Evolutionary conservation across 2,888 invertebrate species (phyloP).

Genomic region (Apamea anceps): DNA sequence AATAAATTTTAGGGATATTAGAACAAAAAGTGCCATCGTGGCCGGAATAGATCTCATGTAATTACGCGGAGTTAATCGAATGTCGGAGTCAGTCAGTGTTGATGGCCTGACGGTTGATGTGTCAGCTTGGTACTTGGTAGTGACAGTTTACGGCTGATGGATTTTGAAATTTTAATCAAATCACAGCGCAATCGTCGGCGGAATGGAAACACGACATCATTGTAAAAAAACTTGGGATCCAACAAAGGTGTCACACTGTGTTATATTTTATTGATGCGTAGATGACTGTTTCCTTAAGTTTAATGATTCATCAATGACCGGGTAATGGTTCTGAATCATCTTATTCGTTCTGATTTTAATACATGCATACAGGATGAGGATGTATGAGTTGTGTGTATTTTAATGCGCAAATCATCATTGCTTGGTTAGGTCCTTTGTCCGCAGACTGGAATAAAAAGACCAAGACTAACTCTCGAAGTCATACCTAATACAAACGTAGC

Average conservation of each 20-base stretch:
- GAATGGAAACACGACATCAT: background rate
- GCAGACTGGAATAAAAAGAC: slow-evolving; percentile 7
- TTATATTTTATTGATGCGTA: slow-evolving; percentile 39
- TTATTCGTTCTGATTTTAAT: slow-evolving; percentile 39
- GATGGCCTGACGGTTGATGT: slow-evolving; percentile 43
- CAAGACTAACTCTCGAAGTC: background rate
- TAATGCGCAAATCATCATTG: slow-evolving; percentile 17
- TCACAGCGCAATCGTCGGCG: slow-evolving; percentile 1
- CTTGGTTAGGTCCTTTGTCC: slow-evolving; percentile 2
- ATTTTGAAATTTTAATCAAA: slow-evolving; percentile 32
- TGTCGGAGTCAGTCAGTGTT: slow-evolving; percentile 48
- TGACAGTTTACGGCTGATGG: slow-evolving; percentile 10
- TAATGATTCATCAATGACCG: slow-evolving; percentile 61
- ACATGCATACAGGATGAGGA: slow-evolving; percentile 7
- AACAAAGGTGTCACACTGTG: slow-evolving; percentile 8
- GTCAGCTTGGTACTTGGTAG: background rate
- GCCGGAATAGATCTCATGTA: slow-evolving; percentile 39
- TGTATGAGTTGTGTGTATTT: slow-evolving; percentile 1
- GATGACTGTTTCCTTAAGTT: slow-evolving; percentile 43
- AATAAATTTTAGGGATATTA: slow-evolving; percentile 41
- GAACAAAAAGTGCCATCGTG: slow-evolving; percentile 44
- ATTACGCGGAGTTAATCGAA: slow-evolving; percentile 59
- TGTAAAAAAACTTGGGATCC: background rate
- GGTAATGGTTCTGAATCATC: slow-evolving; percentile 57
- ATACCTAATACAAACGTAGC: slow-evolving; percentile 4